phyloP scores from a whole-genome alignment of 1,140 invertebrate species.

The Ceratina calcarata region DNA sequence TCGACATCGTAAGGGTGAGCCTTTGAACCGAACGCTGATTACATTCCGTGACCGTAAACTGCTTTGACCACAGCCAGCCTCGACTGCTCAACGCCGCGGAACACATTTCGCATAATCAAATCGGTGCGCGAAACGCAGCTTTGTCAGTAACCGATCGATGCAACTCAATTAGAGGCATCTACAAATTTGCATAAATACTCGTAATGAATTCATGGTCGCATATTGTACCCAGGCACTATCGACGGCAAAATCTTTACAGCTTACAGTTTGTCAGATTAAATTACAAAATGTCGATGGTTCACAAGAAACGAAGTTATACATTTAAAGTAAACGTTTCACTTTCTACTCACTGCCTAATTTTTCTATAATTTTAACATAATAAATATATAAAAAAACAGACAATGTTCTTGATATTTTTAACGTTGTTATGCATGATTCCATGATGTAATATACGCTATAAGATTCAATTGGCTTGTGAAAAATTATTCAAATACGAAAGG shows the following conservation, averaged over 20 bases:
- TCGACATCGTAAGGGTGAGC: neutral
- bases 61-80: no score
- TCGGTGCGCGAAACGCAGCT: conserved; percentile 23
- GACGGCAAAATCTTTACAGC: conserved; percentile 32
- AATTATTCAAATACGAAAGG: no score
- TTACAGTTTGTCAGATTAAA: neutral
- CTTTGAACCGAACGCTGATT: neutral
- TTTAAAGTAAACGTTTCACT: no score
- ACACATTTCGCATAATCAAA: no score
- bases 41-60: no score
- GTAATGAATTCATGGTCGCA: conserved; percentile 40
- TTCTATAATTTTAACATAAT: no score
- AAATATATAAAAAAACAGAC: neutral
- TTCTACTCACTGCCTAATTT: no score
- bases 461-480: no score
- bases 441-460: no score
- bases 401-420: neutral
- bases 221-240: conserved; percentile 7
- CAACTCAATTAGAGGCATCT: conserved; percentile 61
- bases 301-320: no score
- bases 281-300: conserved; percentile 57
- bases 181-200: conserved; percentile 70
- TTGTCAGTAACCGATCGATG: conserved; percentile 58
- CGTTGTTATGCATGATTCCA: no score
- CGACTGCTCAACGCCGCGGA: no score